Conservation (phyloP, 2,888 invertebrate species). For the Acanthococcus lagerstroemiae region DNA sequence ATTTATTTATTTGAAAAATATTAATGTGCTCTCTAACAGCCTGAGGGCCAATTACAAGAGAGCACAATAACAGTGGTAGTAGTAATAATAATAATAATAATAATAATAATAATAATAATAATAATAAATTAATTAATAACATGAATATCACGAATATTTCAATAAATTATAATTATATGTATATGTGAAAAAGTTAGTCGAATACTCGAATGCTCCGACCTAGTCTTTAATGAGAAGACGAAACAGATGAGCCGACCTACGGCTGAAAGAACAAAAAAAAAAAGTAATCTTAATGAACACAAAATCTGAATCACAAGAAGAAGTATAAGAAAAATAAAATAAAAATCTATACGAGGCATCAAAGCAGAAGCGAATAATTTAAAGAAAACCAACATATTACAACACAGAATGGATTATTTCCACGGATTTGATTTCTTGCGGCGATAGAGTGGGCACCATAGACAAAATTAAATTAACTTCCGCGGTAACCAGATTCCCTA, state of each 20-base stretch:
- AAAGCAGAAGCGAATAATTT: too few species aligned
- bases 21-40: too few species aligned
- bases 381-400: neutral
- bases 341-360: neutral
- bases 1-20: too few species aligned
- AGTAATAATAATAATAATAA: too few species aligned
- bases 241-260: neutral
- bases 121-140: too few species aligned
- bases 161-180: neutral
- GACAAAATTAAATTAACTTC: neutral
- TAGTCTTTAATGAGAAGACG: neutral
- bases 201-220: neutral
- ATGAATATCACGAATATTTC: too few species aligned
- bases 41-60: too few species aligned
- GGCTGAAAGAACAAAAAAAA: neutral
- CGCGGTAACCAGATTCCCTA: neutral
- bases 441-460: neutral
- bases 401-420: neutral
- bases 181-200: neutral
- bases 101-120: too few species aligned
- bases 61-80: too few species aligned
- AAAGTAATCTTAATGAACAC: neutral
- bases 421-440: neutral
- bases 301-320: neutral
- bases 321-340: neutral